phyloP scores from a whole-genome alignment of 1,140 invertebrate species.

The Nebria ingens region DNA sequence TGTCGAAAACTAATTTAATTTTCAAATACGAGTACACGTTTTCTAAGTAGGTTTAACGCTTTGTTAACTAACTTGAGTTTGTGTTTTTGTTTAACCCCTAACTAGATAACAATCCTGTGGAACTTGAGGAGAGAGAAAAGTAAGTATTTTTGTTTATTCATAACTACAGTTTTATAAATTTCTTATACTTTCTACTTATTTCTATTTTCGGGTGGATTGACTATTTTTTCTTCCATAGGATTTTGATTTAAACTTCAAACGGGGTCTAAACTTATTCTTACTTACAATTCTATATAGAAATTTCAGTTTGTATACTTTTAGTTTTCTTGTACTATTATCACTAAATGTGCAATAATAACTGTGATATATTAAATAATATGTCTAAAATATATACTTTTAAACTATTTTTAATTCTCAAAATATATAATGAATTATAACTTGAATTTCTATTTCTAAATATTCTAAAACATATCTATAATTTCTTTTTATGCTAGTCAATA shows the following conservation, averaged over 20 bases:
- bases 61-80: constrained; percentile 18
- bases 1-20: too few relatives aligned
- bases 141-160: constrained; percentile 45
- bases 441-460: constrained; percentile 24
- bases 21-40: too few relatives aligned
- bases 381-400: too few relatives aligned
- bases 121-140: constrained; percentile 74
- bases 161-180: constrained; percentile 7
- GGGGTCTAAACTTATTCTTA: background rate
- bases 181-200: constrained; percentile 17
- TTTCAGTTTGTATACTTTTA: background rate
- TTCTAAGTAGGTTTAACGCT: constrained; percentile 8
- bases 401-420: too few relatives aligned
- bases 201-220: background rate
- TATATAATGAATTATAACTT: too few relatives aligned
- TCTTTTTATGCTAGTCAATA: constrained; percentile 13
- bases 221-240: constrained; percentile 13
- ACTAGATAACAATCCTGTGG: constrained; percentile 64
- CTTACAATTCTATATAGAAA: background rate
- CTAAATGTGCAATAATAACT: constrained; percentile 26
- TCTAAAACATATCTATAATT: constrained; percentile 18
- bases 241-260: constrained; percentile 8
- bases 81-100: constrained; percentile 42
- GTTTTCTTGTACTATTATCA: background rate
- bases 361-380: constrained; percentile 22